phyloP scores from a whole-genome alignment of 2,113 vertebrate species.

The Mola mola region DNA sequence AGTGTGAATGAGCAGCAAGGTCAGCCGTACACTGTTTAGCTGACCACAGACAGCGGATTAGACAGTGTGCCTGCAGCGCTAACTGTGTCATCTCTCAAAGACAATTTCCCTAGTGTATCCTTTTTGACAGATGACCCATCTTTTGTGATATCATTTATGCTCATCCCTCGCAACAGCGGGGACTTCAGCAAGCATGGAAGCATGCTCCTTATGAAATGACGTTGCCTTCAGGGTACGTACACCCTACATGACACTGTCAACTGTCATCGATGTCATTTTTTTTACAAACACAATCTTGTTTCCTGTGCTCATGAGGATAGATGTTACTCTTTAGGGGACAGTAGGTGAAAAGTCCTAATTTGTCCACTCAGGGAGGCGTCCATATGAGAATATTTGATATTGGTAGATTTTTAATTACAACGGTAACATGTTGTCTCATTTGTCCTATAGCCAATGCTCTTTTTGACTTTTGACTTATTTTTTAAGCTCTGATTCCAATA shows the following conservation, averaged over 20 bases:
- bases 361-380: too few relatives aligned
- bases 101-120: conserved; percentile 77
- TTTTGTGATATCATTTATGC: conserved; percentile 60
- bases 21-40: conserved; percentile 58
- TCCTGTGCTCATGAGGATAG: conserved; percentile 7
- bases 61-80: conserved; percentile 47
- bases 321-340: conserved; percentile 9
- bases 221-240: conserved; percentile 41
- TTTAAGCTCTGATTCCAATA: too few relatives aligned
- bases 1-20: conserved; percentile 38
- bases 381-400: too few relatives aligned
- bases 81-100: conserved; percentile 79
- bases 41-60: conserved; percentile 63
- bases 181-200: conserved; percentile 33
- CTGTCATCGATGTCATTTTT: conserved; percentile 56
- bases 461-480: too few relatives aligned
- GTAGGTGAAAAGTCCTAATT: conserved; percentile 40
- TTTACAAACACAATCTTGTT: background rate
- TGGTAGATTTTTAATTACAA: too few relatives aligned
- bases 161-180: conserved; percentile 39
- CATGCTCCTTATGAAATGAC: conserved; percentile 56
- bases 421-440: too few relatives aligned
- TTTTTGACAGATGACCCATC: conserved; percentile 75
- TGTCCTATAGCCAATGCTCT: too few relatives aligned
- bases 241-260: conserved; percentile 20